Conservation (phyloP, 92 coral and sea anemone genomes). For the Parazoanthus atlanticus region DNA sequence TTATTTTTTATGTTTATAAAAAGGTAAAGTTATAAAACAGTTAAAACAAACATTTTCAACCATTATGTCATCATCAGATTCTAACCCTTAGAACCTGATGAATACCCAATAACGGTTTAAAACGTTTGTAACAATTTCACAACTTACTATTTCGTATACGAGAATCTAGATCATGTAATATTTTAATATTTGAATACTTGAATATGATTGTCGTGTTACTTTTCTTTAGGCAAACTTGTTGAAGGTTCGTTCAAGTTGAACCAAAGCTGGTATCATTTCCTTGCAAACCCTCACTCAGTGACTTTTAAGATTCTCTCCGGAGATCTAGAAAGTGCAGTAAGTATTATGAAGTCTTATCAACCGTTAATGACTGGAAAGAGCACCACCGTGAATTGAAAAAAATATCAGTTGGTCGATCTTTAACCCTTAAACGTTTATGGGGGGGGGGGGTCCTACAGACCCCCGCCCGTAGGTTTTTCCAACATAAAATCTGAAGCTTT, state of each 20-base stretch:
- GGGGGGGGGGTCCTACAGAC: no score
- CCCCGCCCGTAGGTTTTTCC: no score
- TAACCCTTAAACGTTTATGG: neutral
- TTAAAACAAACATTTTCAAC: no score
- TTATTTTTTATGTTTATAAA: no score
- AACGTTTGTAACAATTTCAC: no score
- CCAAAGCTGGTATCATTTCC: constrained; percentile 83
- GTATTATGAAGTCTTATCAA: neutral
- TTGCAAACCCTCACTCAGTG: constrained; percentile 72
- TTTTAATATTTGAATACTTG: no score
- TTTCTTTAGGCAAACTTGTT: constrained; percentile 30
- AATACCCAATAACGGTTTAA: no score
- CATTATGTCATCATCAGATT: no score
- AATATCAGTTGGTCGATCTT: neutral
- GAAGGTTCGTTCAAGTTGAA: constrained; percentile 71
- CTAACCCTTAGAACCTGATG: no score
- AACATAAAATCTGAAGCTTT: no score
- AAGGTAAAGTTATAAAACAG: no score
- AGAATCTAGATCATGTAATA: neutral
- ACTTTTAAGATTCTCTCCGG: constrained; percentile 78
- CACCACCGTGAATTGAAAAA: neutral
- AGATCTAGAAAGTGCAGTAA: constrained; percentile 76
- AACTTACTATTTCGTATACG: no score
- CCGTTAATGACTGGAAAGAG: neutral
- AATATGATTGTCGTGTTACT: neutral